Percentiles rank a stretch among this genome's conserved stretches.
These are phyloP conservation scores for Enteromius viviparus DNA, from an alignment of 2,797 vertebrate species.

Conservation along the genomic window DNA sequence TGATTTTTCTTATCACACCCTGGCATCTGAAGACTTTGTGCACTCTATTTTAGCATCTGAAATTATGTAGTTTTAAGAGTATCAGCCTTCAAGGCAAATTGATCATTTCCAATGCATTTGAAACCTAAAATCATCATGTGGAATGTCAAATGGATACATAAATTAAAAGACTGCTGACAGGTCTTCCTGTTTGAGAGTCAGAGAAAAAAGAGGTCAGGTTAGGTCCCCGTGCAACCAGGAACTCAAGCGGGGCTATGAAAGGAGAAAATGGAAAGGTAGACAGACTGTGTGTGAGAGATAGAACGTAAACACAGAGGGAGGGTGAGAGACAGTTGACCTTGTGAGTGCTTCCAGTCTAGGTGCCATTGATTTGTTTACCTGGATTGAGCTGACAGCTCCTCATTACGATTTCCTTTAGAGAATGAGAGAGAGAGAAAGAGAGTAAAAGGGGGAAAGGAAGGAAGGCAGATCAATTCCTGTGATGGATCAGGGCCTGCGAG, in stretches of 20 bases:
- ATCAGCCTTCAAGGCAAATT: conserved; percentile 18
- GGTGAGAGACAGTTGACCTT: conserved; percentile 53
- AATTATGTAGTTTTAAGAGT: background rate
- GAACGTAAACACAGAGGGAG: conserved; percentile 29
- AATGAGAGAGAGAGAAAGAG: conserved; percentile 69
- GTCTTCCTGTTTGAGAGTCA: conserved; percentile 1
- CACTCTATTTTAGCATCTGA: background rate
- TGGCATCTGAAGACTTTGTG: background rate
- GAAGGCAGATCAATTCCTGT: conserved; percentile 51
- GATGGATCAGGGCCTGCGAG: conserved; percentile 40
- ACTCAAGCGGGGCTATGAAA: background rate
- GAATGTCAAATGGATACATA: conserved; percentile 10
- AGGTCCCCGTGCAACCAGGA: background rate
- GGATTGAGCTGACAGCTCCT: conserved; percentile 78
- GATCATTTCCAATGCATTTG: background rate
- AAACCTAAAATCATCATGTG: background rate
- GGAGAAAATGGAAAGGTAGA: background rate
- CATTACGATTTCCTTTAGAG: conserved; percentile 79
- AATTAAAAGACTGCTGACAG: conserved; percentile 9
- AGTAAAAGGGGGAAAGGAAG: conserved; percentile 61
- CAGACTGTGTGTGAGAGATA: conserved; percentile 34
- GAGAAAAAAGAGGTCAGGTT: conserved; percentile 5
- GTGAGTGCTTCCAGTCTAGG: conserved; percentile 65
- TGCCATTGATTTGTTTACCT: conserved; percentile 86
- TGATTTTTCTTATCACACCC: background rate